phyloP scores from a whole-genome alignment of 2,888 invertebrate species.

The Strigamia maritima region DNA sequence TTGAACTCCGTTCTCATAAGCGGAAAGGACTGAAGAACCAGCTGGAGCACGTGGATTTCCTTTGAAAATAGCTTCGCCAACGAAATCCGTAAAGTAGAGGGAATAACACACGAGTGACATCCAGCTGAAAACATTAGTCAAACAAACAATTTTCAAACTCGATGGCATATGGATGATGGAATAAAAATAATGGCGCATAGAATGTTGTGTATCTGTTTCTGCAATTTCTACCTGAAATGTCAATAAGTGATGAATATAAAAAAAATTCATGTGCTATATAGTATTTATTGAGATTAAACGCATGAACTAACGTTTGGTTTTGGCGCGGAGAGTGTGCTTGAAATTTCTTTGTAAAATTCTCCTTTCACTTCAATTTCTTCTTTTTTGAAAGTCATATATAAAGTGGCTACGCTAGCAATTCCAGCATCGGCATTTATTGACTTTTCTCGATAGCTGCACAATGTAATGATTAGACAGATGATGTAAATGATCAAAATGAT shows the following conservation, averaged over 20 bases:
- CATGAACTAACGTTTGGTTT: background rate
- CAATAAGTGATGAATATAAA: no score
- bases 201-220: background rate
- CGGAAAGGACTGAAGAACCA: slow-evolving; percentile 49
- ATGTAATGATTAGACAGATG: slow-evolving; percentile 73
- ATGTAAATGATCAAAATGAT: slow-evolving; percentile 85
- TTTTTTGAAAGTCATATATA: background rate
- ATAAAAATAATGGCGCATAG: slow-evolving; percentile 69
- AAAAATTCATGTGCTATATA: no score
- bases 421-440: slow-evolving; percentile 64
- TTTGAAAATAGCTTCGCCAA: slow-evolving; percentile 83
- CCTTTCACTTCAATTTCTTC: background rate
- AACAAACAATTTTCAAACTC: slow-evolving; percentile 77
- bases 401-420: background rate
- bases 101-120: slow-evolving; percentile 97
- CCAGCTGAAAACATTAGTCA: slow-evolving; percentile 96
- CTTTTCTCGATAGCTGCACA: slow-evolving; percentile 87
- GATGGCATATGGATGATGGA: slow-evolving; percentile 87
- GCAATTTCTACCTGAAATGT: background rate
- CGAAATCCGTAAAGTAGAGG: slow-evolving; percentile 93
- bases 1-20: slow-evolving; percentile 85
- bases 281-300: background rate
- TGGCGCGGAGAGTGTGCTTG: background rate
- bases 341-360: background rate
- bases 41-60: slow-evolving; percentile 64